A percentile compares a stretch with the other conserved stretches of the same genome.
Conservation (phyloP, 2,113 vertebrate species). For the Callocephalon fimbriatum region DNA sequence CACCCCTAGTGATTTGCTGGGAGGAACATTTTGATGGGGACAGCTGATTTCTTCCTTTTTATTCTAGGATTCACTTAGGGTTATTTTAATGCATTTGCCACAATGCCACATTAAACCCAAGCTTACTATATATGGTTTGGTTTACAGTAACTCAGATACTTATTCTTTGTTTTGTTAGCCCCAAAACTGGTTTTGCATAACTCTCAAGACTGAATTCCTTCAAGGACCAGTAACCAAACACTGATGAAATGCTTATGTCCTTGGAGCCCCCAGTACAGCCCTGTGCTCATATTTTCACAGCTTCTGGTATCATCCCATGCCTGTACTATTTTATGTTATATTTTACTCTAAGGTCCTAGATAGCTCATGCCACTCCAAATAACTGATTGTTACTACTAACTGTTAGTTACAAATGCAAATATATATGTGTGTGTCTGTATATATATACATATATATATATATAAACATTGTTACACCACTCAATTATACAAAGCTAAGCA, state of each 20-base stretch:
- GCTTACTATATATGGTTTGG: not conserved
- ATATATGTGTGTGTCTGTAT: not conserved
- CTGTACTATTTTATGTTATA: not conserved
- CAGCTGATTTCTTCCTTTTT: not conserved
- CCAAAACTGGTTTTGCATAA: not conserved
- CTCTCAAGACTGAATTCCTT: not conserved
- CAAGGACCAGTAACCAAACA: not conserved
- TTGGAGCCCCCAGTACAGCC: not conserved
- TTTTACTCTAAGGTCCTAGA: not conserved
- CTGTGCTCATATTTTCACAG: not conserved
- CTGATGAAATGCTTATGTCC: not conserved
- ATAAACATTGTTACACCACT: not conserved
- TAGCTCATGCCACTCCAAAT: not conserved
- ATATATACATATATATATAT: not conserved
- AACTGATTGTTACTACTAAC: not conserved
- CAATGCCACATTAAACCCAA: not conserved
- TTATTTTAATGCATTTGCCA: not conserved
- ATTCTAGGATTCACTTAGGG: not conserved
- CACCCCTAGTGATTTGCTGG: not conserved
- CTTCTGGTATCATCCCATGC: not conserved
- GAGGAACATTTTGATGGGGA: not conserved
- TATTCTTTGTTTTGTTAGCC: not conserved
- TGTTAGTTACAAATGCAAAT: not conserved
- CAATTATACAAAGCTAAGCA: not conserved
- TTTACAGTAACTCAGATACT: not conserved